These are phyloP conservation scores for Cataglyphis livida DNA, from an alignment of 2,888 invertebrate species.

Conservation along the genomic window DNA sequence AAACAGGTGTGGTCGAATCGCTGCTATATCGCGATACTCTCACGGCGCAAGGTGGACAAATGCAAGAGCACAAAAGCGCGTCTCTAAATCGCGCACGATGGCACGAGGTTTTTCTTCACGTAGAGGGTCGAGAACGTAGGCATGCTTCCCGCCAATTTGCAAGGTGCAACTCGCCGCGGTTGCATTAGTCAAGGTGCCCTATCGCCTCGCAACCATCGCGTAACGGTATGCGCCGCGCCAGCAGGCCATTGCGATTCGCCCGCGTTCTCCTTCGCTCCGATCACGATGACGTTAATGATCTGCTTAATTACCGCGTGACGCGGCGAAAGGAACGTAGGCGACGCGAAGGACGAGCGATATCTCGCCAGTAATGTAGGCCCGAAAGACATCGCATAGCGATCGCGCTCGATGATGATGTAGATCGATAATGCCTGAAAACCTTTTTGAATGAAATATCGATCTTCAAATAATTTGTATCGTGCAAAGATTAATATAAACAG, in stretches of 20 bases:
- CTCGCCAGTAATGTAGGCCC: conserved; percentile 22
- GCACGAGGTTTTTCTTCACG: conserved; percentile 75
- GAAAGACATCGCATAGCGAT: background rate
- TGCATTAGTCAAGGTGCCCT: conserved; percentile 85
- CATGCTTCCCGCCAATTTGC: conserved; percentile 82
- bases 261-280: conserved; percentile 63
- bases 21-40: conserved; percentile 14
- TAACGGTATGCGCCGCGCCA: conserved; percentile 83
- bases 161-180: conserved; percentile 82
- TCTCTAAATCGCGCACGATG: conserved; percentile 76
- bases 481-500: background rate
- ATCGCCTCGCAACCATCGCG: conserved; percentile 83
- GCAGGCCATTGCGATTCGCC: conserved; percentile 78
- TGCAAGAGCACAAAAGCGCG: conserved; percentile 43
- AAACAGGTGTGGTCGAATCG: conserved; percentile 71
- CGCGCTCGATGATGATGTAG: background rate
- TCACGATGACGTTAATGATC: conserved; percentile 84
- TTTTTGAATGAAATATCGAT: background rate
- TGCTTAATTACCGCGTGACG: conserved; percentile 83
- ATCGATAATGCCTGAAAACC: conserved; percentile 8
- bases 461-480: background rate
- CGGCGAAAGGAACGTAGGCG: conserved; percentile 67
- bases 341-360: conserved; percentile 46
- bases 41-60: conserved; percentile 73
- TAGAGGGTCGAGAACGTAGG: conserved; percentile 50